Conservation (phyloP, 1,140 invertebrate species). For the Galleria mellonella region DNA sequence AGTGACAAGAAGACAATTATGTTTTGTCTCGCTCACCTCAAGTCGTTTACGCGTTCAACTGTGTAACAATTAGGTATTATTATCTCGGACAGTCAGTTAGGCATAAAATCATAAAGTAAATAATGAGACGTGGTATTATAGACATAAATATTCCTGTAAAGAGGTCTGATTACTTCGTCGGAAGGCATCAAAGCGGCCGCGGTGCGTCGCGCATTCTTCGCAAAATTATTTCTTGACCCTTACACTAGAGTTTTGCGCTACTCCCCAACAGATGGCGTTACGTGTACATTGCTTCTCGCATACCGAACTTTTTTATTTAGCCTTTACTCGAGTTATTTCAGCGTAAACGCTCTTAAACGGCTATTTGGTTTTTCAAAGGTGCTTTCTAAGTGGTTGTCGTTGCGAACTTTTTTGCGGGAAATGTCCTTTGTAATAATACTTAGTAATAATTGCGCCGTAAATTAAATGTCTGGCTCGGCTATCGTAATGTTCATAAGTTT, state of each 20-base stretch:
- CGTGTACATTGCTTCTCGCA: slow-evolving; percentile 49
- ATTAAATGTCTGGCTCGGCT: slow-evolving; percentile 43
- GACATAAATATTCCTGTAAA: slow-evolving; percentile 71
- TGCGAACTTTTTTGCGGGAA: slow-evolving; percentile 41
- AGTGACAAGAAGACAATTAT: neutral
- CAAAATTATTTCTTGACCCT: slow-evolving; percentile 55
- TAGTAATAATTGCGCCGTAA: slow-evolving; percentile 55
- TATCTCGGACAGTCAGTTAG: slow-evolving; percentile 48
- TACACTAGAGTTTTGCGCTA: slow-evolving; percentile 37
- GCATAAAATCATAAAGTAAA: slow-evolving; percentile 70
- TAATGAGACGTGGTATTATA: slow-evolving; percentile 70
- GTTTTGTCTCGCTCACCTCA: slow-evolving; percentile 16
- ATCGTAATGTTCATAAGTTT: slow-evolving; percentile 50
- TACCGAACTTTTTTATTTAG: slow-evolving; percentile 43
- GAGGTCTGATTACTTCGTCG: slow-evolving; percentile 70
- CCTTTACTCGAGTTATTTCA: slow-evolving; percentile 53
- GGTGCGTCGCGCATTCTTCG: slow-evolving; percentile 46
- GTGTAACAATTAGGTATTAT: slow-evolving; percentile 54
- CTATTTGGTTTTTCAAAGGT: slow-evolving; percentile 67
- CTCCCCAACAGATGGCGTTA: slow-evolving; percentile 65
- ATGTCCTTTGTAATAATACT: slow-evolving; percentile 53
- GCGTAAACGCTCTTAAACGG: slow-evolving; percentile 60
- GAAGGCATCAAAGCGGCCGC: slow-evolving; percentile 67
- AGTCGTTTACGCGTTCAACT: slow-evolving; percentile 29
- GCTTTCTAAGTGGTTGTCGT: slow-evolving; percentile 62